These are phyloP conservation scores for Cromileptes altivelis DNA, from an alignment of 2,113 vertebrate species.

Conservation along the genomic window DNA sequence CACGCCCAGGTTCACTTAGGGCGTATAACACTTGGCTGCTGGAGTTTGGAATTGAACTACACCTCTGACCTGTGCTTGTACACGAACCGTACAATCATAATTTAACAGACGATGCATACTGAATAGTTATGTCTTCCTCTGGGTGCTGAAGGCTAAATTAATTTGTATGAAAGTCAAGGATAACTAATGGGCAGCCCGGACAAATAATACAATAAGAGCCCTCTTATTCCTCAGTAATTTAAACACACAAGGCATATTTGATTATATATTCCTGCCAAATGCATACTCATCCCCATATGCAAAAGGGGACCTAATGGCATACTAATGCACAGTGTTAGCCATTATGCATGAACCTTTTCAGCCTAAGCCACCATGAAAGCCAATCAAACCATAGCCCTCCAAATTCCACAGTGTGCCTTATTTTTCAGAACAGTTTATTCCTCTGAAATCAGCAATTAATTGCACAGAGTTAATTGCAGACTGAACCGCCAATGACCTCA, in stretches of 20 bases:
- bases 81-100: conserved; percentile 46
- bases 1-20: conserved; percentile 30
- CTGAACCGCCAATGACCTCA: conserved; percentile 75
- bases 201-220: conserved; percentile 61
- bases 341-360: conserved; percentile 71
- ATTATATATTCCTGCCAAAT: conserved; percentile 68
- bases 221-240: conserved; percentile 47
- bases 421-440: conserved; percentile 66
- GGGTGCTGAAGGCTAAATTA: conserved; percentile 61
- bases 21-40: neutral
- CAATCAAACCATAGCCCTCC: conserved; percentile 66
- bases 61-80: conserved; percentile 57
- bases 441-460: conserved; percentile 75
- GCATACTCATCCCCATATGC: conserved; percentile 53
- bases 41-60: conserved; percentile 48
- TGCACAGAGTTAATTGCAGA: conserved; percentile 71
- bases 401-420: conserved; percentile 64
- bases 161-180: conserved; percentile 78
- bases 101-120: conserved; percentile 35
- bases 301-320: conserved; percentile 71
- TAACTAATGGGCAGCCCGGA: conserved; percentile 65
- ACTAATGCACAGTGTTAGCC: conserved; percentile 71
- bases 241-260: conserved; percentile 62
- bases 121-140: conserved; percentile 45
- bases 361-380: conserved; percentile 74